Percentiles rank a stretch among this genome's conserved stretches.
Conservation (phyloP, 2,113 vertebrate species). For the Pampusana beccarii region DNA sequence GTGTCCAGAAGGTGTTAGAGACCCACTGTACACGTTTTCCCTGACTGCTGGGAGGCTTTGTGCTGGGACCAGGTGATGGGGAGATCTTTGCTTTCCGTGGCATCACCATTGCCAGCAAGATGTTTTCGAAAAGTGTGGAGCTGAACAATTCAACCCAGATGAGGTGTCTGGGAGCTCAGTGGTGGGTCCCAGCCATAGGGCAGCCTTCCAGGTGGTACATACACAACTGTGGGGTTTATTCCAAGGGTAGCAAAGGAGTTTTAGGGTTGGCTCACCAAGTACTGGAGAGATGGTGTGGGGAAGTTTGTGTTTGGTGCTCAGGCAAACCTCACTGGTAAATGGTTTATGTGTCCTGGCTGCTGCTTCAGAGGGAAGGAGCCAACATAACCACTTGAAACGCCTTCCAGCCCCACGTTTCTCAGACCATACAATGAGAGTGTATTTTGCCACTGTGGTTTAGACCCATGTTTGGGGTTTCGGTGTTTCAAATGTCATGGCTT, state of each 20-base stretch:
- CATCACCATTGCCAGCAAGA: background rate
- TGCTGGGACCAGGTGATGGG: background rate
- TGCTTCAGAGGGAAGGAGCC: background rate
- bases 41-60: background rate
- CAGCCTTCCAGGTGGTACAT: background rate
- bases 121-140: background rate
- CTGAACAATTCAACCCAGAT: background rate
- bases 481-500: background rate
- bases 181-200: background rate
- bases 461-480: background rate
- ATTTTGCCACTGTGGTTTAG: background rate
- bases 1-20: background rate
- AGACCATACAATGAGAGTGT: background rate
- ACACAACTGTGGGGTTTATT: background rate
- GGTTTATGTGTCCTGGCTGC: background rate
- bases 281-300: background rate
- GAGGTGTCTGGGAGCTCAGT: background rate
- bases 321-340: background rate
- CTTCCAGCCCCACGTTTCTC: background rate
- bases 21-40: background rate
- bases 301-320: background rate
- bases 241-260: background rate
- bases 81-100: background rate
- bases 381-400: rapidly evolving
- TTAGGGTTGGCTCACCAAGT: background rate